A percentile compares a stretch with the other conserved stretches of the same genome.
phyloP scores from a whole-genome alignment of 2,113 vertebrate species.

The Trinectes maculatus region DNA sequence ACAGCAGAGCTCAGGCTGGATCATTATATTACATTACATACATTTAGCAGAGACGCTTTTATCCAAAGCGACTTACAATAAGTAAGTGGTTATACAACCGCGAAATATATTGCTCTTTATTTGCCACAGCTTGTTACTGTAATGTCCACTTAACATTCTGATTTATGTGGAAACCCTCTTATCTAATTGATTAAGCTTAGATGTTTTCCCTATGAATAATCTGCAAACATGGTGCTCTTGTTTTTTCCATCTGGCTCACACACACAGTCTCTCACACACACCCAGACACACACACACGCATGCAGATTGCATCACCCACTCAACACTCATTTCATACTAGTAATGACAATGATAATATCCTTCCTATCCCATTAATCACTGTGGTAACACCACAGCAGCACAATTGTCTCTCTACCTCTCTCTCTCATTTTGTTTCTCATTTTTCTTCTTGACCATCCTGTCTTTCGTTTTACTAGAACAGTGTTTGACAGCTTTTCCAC shows the following conservation, averaged over 20 bases:
- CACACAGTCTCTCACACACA: slow-evolving; percentile 15
- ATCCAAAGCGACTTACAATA: too few species aligned
- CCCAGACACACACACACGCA: slow-evolving; percentile 18
- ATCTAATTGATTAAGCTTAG: slow-evolving; percentile 59
- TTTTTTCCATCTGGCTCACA: slow-evolving; percentile 40
- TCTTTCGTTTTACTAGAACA: slow-evolving; percentile 2
- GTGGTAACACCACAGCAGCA: slow-evolving; percentile 30
- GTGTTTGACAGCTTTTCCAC: background rate
- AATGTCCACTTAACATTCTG: slow-evolving; percentile 39
- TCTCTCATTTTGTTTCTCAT: background rate
- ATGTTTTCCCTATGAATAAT: slow-evolving; percentile 52
- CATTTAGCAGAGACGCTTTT: too few species aligned
- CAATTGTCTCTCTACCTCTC: slow-evolving; percentile 15
- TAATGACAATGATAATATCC: slow-evolving; percentile 63
- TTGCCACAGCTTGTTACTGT: slow-evolving; percentile 28
- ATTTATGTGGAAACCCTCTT: slow-evolving; percentile 48
- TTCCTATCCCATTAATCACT: slow-evolving; percentile 55
- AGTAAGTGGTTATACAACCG: too few species aligned
- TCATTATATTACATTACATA: too few species aligned
- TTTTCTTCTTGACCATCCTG: background rate
- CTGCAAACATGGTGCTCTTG: slow-evolving; percentile 18
- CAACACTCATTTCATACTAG: slow-evolving; percentile 48
- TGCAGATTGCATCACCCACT: slow-evolving; percentile 38
- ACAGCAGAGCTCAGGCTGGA: background rate
- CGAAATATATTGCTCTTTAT: background rate